These are phyloP conservation scores for Catamblyrhynchus diadema DNA, from an alignment of 2,797 vertebrate species.

Conservation along the genomic window DNA sequence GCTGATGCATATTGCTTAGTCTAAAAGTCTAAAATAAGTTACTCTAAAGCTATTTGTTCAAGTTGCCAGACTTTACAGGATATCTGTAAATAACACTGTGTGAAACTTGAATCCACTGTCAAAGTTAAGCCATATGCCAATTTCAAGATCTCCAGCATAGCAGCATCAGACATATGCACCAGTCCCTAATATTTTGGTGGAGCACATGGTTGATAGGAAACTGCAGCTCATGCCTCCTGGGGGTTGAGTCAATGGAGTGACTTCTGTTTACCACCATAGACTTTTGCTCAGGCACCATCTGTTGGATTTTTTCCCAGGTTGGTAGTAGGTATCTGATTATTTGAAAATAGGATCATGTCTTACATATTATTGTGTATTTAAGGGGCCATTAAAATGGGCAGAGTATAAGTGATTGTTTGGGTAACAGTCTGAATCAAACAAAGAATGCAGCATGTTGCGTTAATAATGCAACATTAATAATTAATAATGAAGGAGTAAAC, in stretches of 20 bases:
- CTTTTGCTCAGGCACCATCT: not conserved
- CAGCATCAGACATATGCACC: not conserved
- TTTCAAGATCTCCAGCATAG: not conserved
- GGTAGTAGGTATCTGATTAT: not conserved
- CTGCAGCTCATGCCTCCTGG: not conserved
- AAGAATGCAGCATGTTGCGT: not conserved
- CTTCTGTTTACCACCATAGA: not conserved
- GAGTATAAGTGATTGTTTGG: not conserved
- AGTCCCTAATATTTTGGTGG: not conserved
- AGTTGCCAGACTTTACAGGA: conserved; percentile 3
- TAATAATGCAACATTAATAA: not conserved
- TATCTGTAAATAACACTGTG: conserved; percentile 20
- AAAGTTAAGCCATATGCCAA: not conserved
- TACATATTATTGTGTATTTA: not conserved
- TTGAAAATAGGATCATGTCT: not conserved
- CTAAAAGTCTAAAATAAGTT: conserved; percentile 28
- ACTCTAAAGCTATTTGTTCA: conserved; percentile 25
- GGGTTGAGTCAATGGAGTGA: not conserved
- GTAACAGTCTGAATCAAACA: not conserved
- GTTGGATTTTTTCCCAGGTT: not conserved
- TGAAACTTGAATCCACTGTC: not conserved
- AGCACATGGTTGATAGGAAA: not conserved
- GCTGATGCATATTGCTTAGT: not conserved
- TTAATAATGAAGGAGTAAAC: not conserved
- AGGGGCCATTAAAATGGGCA: not conserved